These are phyloP conservation scores for Syrphus vitripennis DNA, from an alignment of 2,888 invertebrate genomes.

Conservation along the genomic window DNA sequence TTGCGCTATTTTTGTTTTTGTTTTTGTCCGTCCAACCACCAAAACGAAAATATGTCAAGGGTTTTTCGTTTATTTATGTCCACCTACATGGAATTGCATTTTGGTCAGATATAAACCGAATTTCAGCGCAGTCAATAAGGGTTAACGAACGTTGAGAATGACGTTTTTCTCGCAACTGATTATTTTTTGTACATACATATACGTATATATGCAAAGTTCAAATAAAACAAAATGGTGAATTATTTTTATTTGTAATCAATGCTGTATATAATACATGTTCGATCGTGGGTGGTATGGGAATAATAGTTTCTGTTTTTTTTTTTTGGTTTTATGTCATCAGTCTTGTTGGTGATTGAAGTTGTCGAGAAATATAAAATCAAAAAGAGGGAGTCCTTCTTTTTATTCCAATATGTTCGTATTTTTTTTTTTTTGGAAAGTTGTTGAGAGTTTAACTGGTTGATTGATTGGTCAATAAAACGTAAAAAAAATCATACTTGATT, in stretches of 20 bases:
- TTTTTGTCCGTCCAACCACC: background rate
- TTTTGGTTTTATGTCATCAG: background rate
- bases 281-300: no score
- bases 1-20: background rate
- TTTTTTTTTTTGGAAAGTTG: background rate
- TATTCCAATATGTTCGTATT: background rate
- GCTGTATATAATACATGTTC: background rate
- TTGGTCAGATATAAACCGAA: background rate
- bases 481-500: background rate
- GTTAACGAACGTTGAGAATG: background rate
- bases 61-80: conserved; percentile 27
- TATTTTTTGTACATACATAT: background rate
- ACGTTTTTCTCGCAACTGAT: background rate
- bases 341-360: background rate
- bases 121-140: background rate
- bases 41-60: conserved; percentile 44
- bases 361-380: background rate
- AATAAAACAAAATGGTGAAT: background rate
- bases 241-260: background rate
- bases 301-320: no score
- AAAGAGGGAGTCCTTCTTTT: background rate
- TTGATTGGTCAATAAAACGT: background rate
- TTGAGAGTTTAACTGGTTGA: background rate
- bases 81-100: conserved; percentile 6
- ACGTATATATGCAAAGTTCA: no score